Evolutionary conservation across 2,797 vertebrate species (phyloP).

Genomic region (Australoheros facetus): DNA sequence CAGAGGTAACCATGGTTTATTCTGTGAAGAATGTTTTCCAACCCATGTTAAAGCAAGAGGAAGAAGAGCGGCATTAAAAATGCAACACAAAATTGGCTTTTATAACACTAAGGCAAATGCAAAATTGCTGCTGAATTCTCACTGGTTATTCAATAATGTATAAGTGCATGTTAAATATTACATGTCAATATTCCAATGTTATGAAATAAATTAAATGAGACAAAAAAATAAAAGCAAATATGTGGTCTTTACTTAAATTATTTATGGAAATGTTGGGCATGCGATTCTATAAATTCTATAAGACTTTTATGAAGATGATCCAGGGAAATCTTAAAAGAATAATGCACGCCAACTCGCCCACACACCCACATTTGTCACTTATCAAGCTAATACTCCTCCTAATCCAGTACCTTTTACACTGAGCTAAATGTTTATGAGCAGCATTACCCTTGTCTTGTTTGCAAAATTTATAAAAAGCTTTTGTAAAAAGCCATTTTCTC

Average conservation of each 20-base stretch:
- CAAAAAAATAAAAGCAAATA: not conserved
- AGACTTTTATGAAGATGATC: not conserved
- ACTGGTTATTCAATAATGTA: constrained; percentile 11
- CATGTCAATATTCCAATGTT: not conserved
- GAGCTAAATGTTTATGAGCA: constrained; percentile 44
- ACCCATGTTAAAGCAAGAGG: not conserved
- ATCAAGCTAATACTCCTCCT: not conserved
- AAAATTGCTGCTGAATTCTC: not conserved
- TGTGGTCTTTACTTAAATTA: not conserved
- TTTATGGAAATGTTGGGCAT: not conserved
- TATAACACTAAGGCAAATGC: not conserved
- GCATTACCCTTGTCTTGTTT: constrained; percentile 54
- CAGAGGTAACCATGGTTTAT: not conserved
- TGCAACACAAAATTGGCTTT: not conserved
- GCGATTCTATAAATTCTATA: not conserved
- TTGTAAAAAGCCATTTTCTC: constrained; percentile 42
- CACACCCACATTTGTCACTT: not conserved
- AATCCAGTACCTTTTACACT: constrained; percentile 28
- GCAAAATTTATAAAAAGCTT: constrained; percentile 57
- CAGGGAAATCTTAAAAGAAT: not conserved
- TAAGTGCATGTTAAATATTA: not conserved
- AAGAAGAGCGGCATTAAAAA: not conserved
- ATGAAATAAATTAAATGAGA: not conserved
- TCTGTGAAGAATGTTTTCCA: not conserved
- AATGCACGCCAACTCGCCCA: not conserved